Percentiles rank a stretch among this genome's conserved stretches.
Evolutionary conservation across 2,797 vertebrate species (phyloP).

Genomic region (Darevskia mixta): DNA sequence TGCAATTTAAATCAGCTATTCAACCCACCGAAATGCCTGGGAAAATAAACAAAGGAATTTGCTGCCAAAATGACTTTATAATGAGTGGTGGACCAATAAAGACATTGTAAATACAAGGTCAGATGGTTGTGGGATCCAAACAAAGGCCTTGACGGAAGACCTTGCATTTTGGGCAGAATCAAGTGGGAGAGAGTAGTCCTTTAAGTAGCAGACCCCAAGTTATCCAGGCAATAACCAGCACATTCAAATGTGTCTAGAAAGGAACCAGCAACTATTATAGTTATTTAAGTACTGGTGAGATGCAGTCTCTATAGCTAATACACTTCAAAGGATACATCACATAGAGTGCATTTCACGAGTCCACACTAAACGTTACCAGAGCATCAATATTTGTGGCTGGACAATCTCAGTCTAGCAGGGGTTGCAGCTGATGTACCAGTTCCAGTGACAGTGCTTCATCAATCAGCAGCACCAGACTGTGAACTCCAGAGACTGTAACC

Average conservation of each 20-base stretch:
- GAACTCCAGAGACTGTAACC: not conserved
- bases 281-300: not conserved
- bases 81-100: not conserved
- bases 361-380: not conserved
- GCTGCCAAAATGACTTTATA: not conserved
- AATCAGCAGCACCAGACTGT: not conserved
- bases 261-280: not conserved
- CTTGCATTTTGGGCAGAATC: not conserved
- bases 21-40: not conserved
- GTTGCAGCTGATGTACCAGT: not conserved
- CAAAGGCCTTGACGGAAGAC: too few relatives aligned
- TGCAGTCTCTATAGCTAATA: not conserved
- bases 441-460: not conserved
- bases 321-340: not conserved
- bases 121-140: not conserved
- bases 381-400: not conserved
- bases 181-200: not conserved
- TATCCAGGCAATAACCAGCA: not conserved
- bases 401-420: not conserved
- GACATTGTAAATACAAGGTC: not conserved
- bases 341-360: not conserved
- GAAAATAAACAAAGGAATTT: not conserved
- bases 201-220: not conserved
- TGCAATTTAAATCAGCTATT: not conserved
- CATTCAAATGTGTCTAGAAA: not conserved